A percentile compares a stretch with the other conserved stretches of the same genome.
phyloP scores from a whole-genome alignment of 2,113 vertebrate genomes.

The Sturnus vulgaris region DNA sequence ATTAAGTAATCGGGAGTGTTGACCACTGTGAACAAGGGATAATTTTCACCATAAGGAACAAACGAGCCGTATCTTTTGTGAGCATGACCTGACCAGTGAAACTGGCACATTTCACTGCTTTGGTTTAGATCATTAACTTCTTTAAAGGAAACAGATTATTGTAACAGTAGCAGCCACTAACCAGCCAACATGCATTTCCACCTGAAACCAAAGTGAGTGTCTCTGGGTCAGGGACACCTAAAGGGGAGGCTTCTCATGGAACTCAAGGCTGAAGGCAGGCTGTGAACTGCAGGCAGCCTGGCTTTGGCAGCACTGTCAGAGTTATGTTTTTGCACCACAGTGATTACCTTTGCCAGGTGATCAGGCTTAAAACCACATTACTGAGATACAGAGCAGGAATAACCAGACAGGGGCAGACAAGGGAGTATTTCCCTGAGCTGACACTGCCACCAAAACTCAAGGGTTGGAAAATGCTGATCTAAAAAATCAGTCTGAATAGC shows the following conservation, averaged over 20 bases:
- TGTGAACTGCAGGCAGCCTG: not conserved
- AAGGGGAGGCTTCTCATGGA: not conserved
- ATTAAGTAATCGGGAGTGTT: not conserved
- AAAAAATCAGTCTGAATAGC: not conserved
- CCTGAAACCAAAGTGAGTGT: not conserved
- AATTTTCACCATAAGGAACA: not conserved
- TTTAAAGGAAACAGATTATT: not conserved
- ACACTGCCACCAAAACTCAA: not conserved
- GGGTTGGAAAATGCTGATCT: not conserved
- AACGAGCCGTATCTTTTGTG: accelerated
- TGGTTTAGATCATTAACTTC: not conserved
- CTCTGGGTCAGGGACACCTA: not conserved
- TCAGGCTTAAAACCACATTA: not conserved
- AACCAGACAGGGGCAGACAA: not conserved
- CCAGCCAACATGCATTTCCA: not conserved
- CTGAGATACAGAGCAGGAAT: not conserved
- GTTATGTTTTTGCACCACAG: not conserved
- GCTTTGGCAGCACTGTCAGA: not conserved
- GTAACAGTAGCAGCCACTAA: not conserved
- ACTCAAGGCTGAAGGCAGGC: not conserved
- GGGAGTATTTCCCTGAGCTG: not conserved
- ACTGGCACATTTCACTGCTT: not conserved
- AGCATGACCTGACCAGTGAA: accelerated
- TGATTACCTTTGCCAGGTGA: not conserved
- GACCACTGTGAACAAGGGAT: not conserved